phyloP scores from a whole-genome alignment of 2,113 vertebrate genomes.

The Ageneiosus marmoratus region DNA sequence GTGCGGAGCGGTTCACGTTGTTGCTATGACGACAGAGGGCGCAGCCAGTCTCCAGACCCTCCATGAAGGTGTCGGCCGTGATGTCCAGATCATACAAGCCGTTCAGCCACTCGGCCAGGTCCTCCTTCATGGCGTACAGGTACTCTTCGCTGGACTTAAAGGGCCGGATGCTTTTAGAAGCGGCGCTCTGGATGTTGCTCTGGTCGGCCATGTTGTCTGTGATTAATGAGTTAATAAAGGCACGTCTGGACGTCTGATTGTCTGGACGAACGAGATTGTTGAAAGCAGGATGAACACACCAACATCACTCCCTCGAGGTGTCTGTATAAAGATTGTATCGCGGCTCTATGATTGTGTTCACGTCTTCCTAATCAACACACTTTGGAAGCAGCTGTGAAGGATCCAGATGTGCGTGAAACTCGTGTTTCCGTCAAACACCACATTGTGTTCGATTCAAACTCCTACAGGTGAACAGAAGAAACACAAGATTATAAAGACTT shows the following conservation, averaged over 20 bases:
- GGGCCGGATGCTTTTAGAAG: slow-evolving; percentile 82
- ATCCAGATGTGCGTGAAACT: slow-evolving; percentile 3
- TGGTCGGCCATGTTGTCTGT: slow-evolving; percentile 76
- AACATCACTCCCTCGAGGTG: slow-evolving; percentile 41
- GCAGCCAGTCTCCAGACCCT: slow-evolving; percentile 84
- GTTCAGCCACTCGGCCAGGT: slow-evolving; percentile 93
- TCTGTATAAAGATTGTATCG: neutral
- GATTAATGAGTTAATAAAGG: slow-evolving; percentile 57
- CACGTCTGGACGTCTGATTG: slow-evolving; percentile 57
- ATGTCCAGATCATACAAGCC: slow-evolving; percentile 85
- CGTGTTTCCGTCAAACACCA: neutral
- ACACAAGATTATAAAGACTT: neutral
- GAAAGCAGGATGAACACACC: slow-evolving; percentile 41
- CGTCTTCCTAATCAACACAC: neutral
- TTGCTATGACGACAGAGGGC: slow-evolving; percentile 92
- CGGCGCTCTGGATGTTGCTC: slow-evolving; percentile 78
- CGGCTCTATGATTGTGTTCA: neutral
- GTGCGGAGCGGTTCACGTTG: slow-evolving; percentile 80
- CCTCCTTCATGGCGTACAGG: slow-evolving; percentile 97
- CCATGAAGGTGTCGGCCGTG: slow-evolving; percentile 82
- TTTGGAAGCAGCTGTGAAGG: neutral
- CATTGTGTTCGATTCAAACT: neutral
- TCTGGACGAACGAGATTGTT: slow-evolving; percentile 56
- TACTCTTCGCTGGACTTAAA: slow-evolving; percentile 90
- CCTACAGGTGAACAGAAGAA: neutral